A percentile compares a stretch with the other conserved stretches of the same genome.
phyloP scores from a whole-genome alignment of 1,140 invertebrate genomes.

The Brachionus plicatilis region DNA sequence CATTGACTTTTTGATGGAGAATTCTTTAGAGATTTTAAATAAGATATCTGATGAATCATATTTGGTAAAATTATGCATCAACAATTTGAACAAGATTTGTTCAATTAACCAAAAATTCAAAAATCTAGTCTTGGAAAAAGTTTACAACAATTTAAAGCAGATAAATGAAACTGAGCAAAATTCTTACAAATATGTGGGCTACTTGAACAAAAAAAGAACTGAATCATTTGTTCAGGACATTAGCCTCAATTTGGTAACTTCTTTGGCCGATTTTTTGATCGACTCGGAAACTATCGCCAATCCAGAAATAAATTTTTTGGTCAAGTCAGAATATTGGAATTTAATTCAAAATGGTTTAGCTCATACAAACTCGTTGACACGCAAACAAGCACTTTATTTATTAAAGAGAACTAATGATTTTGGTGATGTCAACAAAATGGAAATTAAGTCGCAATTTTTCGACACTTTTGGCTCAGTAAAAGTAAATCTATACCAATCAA shows the following conservation, averaged over 20 bases:
- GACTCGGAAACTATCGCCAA: neutral
- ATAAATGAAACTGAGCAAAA: neutral
- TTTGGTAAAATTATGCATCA: neutral
- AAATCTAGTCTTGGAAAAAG: neutral
- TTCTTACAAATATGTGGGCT: neutral
- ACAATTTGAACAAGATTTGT: neutral
- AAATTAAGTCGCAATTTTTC: neutral
- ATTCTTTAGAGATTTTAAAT: neutral
- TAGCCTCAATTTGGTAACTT: neutral
- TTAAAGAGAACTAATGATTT: conserved; percentile 35
- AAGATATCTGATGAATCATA: neutral
- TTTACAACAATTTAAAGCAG: neutral
- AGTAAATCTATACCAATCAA: neutral
- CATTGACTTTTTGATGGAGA: neutral
- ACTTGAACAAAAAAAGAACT: conserved; percentile 35
- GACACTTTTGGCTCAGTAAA: neutral
- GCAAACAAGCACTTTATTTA: conserved; percentile 35
- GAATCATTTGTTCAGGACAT: conserved; percentile 33
- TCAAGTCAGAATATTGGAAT: neutral
- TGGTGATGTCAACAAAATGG: neutral
- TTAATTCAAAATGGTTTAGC: conserved; percentile 21
- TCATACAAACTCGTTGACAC: conserved; percentile 30
- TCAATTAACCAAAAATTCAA: neutral
- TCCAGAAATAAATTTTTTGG: neutral
- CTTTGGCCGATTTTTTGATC: conserved; percentile 12